Evolutionary conservation across 2,113 vertebrate species (phyloP).

Genomic region (Dermatemys mawii): DNA sequence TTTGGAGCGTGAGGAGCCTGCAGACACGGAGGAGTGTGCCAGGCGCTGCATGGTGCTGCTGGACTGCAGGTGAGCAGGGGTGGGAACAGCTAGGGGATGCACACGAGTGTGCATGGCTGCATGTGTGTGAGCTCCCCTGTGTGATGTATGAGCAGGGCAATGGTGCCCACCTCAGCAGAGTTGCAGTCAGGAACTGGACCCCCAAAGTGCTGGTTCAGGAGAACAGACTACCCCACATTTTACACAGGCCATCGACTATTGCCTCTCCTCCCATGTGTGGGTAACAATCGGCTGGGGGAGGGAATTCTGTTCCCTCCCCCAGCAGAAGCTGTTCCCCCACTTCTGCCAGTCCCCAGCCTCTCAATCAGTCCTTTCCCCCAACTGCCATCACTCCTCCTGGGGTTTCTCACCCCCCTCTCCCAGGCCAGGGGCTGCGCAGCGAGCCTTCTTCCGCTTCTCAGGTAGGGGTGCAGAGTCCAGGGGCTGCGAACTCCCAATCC

Average conservation of each 20-base stretch:
- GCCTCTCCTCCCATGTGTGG: neutral
- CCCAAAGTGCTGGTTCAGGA: too few relatives aligned
- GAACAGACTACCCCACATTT: too few relatives aligned
- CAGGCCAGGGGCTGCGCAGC: neutral
- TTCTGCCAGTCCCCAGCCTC: neutral
- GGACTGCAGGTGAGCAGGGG: conserved; percentile 86
- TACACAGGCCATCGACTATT: too few relatives aligned
- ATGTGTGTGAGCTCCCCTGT: neutral
- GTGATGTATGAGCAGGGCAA: neutral
- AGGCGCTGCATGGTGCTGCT: conserved; percentile 78
- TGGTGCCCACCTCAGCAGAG: too few relatives aligned
- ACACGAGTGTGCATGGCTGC: neutral
- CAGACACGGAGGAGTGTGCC: conserved; percentile 87
- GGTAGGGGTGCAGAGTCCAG: neutral
- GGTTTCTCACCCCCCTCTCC: too few relatives aligned
- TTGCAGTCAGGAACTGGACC: too few relatives aligned
- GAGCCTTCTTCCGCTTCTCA: neutral
- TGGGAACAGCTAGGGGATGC: neutral
- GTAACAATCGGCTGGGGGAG: neutral
- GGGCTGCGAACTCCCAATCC: too few relatives aligned
- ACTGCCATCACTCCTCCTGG: too few relatives aligned
- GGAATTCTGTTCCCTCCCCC: neutral
- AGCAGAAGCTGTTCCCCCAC: neutral
- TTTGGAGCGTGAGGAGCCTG: conserved; percentile 41
- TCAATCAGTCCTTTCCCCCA: neutral